Conservation (phyloP, 2,888 invertebrate genomes). For the Notodonta dromedarius region DNA sequence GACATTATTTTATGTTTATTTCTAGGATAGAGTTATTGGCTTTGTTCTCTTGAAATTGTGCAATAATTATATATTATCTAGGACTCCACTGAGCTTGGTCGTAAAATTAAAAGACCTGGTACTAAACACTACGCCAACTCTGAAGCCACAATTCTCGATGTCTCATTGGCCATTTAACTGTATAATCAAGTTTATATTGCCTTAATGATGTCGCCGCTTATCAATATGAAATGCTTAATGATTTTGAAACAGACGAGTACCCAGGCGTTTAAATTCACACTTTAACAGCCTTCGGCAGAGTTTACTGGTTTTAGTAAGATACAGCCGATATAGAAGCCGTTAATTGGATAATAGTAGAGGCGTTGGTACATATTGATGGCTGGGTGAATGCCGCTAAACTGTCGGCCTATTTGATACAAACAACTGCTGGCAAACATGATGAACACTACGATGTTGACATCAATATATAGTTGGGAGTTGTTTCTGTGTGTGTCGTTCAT, state of each 20-base stretch:
- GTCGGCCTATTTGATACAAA: constrained; percentile 21
- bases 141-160: neutral
- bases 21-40: no score
- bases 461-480: constrained; percentile 4
- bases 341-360: constrained; percentile 55
- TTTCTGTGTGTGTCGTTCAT: neutral
- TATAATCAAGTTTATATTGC: constrained; percentile 15
- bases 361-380: constrained; percentile 23
- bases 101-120: neutral
- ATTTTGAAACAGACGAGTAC: constrained; percentile 46
- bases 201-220: constrained; percentile 11
- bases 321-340: constrained; percentile 43
- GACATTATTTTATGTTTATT: no score
- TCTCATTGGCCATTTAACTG: constrained; percentile 3
- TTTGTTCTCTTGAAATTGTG: no score
- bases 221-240: constrained; percentile 34
- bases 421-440: constrained; percentile 41
- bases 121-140: neutral
- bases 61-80: neutral
- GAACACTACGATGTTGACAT: constrained; percentile 26
- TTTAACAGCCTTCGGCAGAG: constrained; percentile 35
- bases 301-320: constrained; percentile 52
- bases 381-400: constrained; percentile 16
- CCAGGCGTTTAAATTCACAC: constrained; percentile 35
- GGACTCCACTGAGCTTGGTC: neutral